Evolutionary conservation across 2,888 invertebrate genomes (phyloP), one percentile per base, ranked within the genome.

Genomic region (Drosophila longiperda): DNA sequence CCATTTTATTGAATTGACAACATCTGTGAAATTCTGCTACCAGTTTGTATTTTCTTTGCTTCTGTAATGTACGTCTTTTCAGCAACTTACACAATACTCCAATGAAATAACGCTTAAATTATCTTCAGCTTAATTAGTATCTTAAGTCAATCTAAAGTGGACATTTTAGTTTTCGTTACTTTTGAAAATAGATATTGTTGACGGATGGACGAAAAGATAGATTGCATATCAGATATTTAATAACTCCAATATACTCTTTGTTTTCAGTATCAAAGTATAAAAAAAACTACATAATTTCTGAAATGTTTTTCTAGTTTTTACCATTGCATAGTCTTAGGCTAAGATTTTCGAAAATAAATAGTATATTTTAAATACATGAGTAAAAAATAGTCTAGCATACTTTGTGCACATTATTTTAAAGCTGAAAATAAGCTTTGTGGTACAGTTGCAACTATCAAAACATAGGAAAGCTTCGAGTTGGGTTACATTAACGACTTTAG

Each of bases 271-370:
- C 3, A 36, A 23, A 15, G 23, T 36, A 23, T 33, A n/a, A n/a
- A 48, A 33, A 26, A 29, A 5, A 5, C n/a, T 20, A 0, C 11
- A 26, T 4, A 26, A 26, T 49, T 9, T 7, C n/a, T 5, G 6
- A 4, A 4, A 38, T 53, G 11, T 38, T 20, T 36, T 23, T n/a
- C 7, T 12, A 23, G 1, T 1, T 15, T 26, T 26, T n/a, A 23
- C 2, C 17, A 17, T 62, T 54, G 77, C 79, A 79, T 78, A 68
- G 29, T 61, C 15, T 66, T 45, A 38, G 77, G 77, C 79, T 50
- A 29, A 26, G 1, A 2, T 0, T 33, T n/a, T 54, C 33, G 0
- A 26, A 34, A 52, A 1, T 29, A 0, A n/a, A 45, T 15, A 38
- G 2, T 50, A 34, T 3, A 34, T 48, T 15, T 23, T 8, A 17